These are phyloP conservation scores for Vespertilio murinus DNA, from an alignment of 2,797 vertebrate species.

Conservation along the genomic window DNA sequence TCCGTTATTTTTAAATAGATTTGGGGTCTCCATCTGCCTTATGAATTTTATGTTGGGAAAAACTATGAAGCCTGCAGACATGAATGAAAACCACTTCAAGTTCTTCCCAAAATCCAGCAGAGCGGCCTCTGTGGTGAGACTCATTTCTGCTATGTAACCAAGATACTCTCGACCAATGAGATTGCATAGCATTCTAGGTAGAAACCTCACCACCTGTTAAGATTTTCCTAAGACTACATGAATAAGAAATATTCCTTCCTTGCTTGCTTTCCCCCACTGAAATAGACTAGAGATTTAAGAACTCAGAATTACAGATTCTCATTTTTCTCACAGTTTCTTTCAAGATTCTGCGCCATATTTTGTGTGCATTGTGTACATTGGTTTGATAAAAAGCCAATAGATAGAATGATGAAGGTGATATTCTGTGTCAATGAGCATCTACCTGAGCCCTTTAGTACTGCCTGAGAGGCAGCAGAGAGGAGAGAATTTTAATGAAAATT, in stretches of 20 bases:
- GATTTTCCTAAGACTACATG: background rate
- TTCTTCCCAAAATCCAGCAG: background rate
- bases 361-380: background rate
- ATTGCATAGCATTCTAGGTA: background rate
- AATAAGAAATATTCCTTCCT: background rate
- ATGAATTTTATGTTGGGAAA: background rate
- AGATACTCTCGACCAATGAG: background rate
- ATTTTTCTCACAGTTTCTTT: background rate
- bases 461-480: background rate
- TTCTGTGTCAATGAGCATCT: background rate
- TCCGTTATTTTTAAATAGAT: background rate
- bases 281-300: slow-evolving; percentile 18
- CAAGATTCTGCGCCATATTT: background rate
- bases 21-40: slow-evolving; percentile 3
- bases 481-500: slow-evolving; percentile 6
- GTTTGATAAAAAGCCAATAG: background rate
- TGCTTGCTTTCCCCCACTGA: background rate
- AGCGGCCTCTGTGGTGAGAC: background rate
- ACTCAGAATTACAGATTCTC: slow-evolving; percentile 35
- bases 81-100: slow-evolving; percentile 1
- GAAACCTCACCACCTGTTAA: background rate
- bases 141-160: slow-evolving; percentile 34
- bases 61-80: slow-evolving; percentile 8
- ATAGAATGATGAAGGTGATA: background rate
- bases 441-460: background rate